Evolutionary conservation across 2,113 vertebrate species (phyloP).

Genomic region (Felis chaus): DNA sequence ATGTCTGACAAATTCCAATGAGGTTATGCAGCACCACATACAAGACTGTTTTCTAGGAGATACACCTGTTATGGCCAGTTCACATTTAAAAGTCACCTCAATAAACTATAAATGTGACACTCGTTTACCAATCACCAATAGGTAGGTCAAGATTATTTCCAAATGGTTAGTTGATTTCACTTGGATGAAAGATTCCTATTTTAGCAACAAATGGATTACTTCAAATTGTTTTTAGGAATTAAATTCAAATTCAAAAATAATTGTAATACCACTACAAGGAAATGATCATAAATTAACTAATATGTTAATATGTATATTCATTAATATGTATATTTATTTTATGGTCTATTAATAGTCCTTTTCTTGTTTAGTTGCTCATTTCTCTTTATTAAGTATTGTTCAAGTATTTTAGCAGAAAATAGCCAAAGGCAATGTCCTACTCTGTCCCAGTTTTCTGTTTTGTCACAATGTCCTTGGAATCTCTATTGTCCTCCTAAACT

Average conservation of each 20-base stretch:
- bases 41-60: neutral
- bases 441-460: neutral
- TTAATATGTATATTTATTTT: neutral
- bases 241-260: neutral
- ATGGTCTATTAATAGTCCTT: neutral
- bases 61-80: neutral
- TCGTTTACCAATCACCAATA: neutral
- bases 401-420: neutral
- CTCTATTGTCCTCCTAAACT: neutral
- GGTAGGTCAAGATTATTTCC: neutral
- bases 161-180: neutral
- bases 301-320: neutral
- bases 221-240: neutral
- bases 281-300: neutral
- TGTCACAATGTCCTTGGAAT: neutral
- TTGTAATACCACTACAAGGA: neutral
- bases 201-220: neutral
- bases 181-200: neutral
- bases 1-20: neutral
- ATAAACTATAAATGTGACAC: neutral
- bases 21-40: neutral
- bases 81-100: neutral
- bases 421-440: neutral
- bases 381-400: neutral
- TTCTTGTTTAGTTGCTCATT: neutral